Base-by-base conservation (phyloP, 2,113 vertebrate species). In the Sorex araneus region DNA sequence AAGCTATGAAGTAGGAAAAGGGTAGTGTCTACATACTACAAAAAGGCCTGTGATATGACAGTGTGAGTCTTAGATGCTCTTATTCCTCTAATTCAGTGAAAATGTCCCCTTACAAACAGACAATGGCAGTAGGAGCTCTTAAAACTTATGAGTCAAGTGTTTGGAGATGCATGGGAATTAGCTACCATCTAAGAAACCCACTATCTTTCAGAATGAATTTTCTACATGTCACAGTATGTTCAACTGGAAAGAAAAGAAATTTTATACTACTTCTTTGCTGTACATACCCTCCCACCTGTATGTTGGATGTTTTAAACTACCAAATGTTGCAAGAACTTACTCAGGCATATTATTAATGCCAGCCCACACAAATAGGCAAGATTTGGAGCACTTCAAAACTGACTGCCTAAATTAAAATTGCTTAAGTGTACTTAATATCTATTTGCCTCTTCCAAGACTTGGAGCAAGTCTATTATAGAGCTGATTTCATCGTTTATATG, bases 111-210 rank as follows among this genome's bases (percentile, higher is more conserved):
- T 92, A 88, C 88, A 28, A 80, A 90, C 85, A 95, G 18, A 84
- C 18, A 25, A 83, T 78, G 80, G 54, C 87, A 89, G 94, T 89
- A 93, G 79, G 63, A 79, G 66, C 43, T 40, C 6, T 63, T 91
- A 66, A 77, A 80, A n/a, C 89, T 94, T 67, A 93, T 1, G 60
- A 92, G 92, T 97, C 93, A 95, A 96, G 95, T 96, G 96, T 84
- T 96, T 96, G 94, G 96, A 97, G 95, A 97, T 97, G 94, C 66
- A 80, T 93, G 76, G 74, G 95, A 96, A 97, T 96, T 92, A 96
- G 84, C 86, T 73, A 89, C 89, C 73, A 95, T 96, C 95, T 95
- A 96, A 96, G 95, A 95, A 97, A 93, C 57, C 76, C 30, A 74
- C 92, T 92, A 93, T 95, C 92, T 90, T 93, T 89, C 86, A 95